phyloP scores from a whole-genome alignment of 2,888 invertebrate genomes.

The Hydraecia micacea region DNA sequence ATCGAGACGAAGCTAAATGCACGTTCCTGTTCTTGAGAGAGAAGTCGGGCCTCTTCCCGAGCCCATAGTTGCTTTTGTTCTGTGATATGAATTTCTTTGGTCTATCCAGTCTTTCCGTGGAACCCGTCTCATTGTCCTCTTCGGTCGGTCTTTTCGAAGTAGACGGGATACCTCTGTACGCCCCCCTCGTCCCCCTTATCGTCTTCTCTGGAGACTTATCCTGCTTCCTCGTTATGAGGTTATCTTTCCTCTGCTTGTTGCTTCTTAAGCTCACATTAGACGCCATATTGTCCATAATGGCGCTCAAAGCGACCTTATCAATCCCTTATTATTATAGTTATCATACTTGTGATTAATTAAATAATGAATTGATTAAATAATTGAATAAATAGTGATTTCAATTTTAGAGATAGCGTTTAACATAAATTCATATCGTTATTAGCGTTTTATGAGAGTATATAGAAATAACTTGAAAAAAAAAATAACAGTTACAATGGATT shows the following conservation, averaged over 20 bases:
- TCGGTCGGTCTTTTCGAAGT: constrained; percentile 82
- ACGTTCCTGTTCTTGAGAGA: constrained; percentile 87
- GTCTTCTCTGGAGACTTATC: constrained; percentile 89
- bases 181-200: constrained; percentile 86
- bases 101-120: constrained; percentile 87
- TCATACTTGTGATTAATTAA: constrained; percentile 68
- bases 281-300: constrained; percentile 88
- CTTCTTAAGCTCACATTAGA: constrained; percentile 85
- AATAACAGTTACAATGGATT: constrained; percentile 75
- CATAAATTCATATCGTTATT: constrained; percentile 69
- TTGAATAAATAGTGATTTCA: constrained; percentile 75
- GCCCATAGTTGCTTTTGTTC: constrained; percentile 85
- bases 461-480: constrained; percentile 60
- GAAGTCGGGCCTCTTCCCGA: constrained; percentile 88
- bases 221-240: constrained; percentile 88
- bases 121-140: constrained; percentile 85
- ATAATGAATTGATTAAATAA: constrained; percentile 65
- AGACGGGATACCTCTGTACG: constrained; percentile 85
- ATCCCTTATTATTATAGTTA: constrained; percentile 64
- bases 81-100: constrained; percentile 88
- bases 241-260: constrained; percentile 87
- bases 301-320: constrained; percentile 53
- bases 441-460: constrained; percentile 64
- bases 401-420: constrained; percentile 68
- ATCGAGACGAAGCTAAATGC: constrained; percentile 87